A percentile compares a stretch with the other conserved stretches of the same genome.
phyloP scores from a whole-genome alignment of 1,140 invertebrate species.

The Drosophila obscura region DNA sequence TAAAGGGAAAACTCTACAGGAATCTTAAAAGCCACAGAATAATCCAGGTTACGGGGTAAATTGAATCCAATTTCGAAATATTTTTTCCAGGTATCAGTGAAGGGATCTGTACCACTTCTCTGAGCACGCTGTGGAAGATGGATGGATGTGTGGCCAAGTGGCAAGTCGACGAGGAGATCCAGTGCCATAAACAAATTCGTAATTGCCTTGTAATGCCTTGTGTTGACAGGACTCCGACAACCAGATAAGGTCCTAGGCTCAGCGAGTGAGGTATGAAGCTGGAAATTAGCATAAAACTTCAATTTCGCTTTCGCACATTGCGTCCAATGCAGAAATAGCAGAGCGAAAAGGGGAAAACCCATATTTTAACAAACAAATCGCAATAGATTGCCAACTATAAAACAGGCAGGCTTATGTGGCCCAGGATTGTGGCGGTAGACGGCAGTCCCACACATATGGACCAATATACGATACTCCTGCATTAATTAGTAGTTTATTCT shows the following conservation, averaged over 20 bases:
- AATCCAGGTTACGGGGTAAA: conserved; percentile 6
- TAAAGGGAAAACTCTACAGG: background rate
- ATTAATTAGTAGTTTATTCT: conserved; percentile 75
- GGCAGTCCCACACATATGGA: conserved; percentile 7
- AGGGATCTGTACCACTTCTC: background rate
- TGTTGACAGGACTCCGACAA: conserved; percentile 75
- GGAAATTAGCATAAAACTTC: conserved; percentile 80
- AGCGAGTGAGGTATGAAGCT: conserved; percentile 26
- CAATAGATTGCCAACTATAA: conserved; percentile 74
- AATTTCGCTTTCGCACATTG: conserved; percentile 66
- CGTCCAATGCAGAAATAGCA: conserved; percentile 40
- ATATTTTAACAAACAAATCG: conserved; percentile 69
- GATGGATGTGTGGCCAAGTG: conserved; percentile 35
- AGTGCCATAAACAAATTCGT: conserved; percentile 75
- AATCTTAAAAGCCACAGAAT: no score
- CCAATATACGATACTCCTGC: conserved; percentile 41
- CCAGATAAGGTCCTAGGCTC: conserved; percentile 60
- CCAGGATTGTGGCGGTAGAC: background rate
- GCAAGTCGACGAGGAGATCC: conserved; percentile 49
- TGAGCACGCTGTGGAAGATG: conserved; percentile 4
- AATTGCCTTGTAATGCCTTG: conserved; percentile 78
- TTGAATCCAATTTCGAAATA: conserved; percentile 3
- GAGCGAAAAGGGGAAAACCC: conserved; percentile 29
- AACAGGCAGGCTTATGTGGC: conserved; percentile 34
- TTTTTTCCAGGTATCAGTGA: conserved; percentile 3